Evolutionary conservation across 2,888 invertebrate genomes (phyloP), one percentile per base, ranked within the genome.

Genomic region (Netelia fuscicornis): DNA sequence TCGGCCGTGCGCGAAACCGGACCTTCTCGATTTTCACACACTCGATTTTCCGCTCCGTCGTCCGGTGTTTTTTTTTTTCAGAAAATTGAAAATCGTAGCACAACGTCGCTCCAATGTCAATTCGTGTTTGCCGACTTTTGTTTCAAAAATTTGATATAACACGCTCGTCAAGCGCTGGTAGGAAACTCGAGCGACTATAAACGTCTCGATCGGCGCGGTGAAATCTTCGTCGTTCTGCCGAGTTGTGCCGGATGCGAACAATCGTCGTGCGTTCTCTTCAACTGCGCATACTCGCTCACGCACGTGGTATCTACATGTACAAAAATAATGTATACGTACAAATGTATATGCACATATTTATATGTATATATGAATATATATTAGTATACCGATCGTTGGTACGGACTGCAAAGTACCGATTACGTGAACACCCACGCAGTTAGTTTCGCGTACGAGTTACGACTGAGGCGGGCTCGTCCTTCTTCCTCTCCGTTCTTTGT

Each of bases 391-490:
- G 82, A 82, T 81, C 62, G 30, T 80, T 56, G 62, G 76, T 25
- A 64, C 67, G 64, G 85, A 83, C 72, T 75, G 76, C 56, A 54
- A 85, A 86, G 67, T 83, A 68, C 75, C 83, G 85, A 85, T 85
- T 81, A 85, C 85, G 67, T 64, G 74, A 78, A 78, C 72, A 58
- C 42, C 60, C 68, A 68, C 52, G 68, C 62, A 71, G 76, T 65
- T 65, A 85, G 88, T 91, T 90, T 85, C 89, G 75, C 89, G 89
- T 83, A 86, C 89, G 88, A 89, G 88, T 90, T 91, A 90, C 90
- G 86, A 92, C 92, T 91, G 92, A 87, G 89, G 84, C 60, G 30
- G 30, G 20, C 48, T 74, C 86, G 88, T 88, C 86, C 85, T 85
- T 87, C 81, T 76, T 64, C 13, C 25, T 64, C 25, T 70, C 44